Evolutionary conservation across 2,797 vertebrate genomes (phyloP).

Genomic region (Sus cebifrons): DNA sequence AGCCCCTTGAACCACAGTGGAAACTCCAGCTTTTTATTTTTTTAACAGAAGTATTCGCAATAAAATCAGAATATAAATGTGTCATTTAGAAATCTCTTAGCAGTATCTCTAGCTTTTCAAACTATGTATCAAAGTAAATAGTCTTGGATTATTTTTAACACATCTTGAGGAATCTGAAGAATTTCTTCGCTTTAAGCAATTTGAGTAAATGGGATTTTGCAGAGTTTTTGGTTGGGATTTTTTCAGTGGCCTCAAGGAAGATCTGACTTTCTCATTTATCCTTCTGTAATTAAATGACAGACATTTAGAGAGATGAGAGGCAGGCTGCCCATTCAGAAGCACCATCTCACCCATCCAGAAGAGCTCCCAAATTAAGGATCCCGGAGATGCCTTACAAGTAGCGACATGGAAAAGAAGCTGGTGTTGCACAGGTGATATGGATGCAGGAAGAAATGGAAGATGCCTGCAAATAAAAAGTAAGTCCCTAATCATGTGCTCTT

Average conservation of each 20-base stretch:
- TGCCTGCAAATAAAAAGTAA: constrained; percentile 78
- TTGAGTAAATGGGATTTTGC: constrained; percentile 8
- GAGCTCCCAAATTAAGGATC: constrained; percentile 44
- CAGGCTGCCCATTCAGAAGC: neutral
- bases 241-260: neutral
- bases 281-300: constrained; percentile 66
- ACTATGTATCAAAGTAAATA: neutral
- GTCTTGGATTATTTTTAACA: constrained; percentile 1
- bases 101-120: constrained; percentile 38
- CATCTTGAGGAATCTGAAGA: neutral
- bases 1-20: no score
- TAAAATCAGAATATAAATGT: constrained; percentile 24
- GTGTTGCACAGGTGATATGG: constrained; percentile 64
- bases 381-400: constrained; percentile 44
- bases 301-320: constrained; percentile 45
- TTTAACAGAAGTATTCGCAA: constrained; percentile 36
- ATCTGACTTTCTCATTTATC: neutral
- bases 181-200: constrained; percentile 31
- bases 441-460: constrained; percentile 73
- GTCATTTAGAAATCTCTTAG: neutral
- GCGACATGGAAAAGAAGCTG: constrained; percentile 71
- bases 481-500: constrained; percentile 80
- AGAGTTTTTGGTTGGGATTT: neutral
- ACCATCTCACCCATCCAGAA: neutral
- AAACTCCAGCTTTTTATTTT: neutral